Base-by-base conservation (phyloP, 2,113 vertebrate genomes). In the Seriola rivoliana region DNA sequence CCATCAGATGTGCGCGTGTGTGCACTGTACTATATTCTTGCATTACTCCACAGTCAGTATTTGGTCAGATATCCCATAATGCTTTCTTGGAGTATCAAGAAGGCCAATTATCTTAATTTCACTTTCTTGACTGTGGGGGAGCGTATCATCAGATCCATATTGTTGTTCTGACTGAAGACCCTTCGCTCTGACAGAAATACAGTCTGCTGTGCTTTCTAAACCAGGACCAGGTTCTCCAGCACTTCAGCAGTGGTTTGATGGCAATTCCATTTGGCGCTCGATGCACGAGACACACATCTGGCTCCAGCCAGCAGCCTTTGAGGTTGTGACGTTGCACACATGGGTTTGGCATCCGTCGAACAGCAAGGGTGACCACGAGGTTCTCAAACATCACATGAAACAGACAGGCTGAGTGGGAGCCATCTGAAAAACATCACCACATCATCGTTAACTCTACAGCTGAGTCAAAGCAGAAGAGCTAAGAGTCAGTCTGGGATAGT, bases 271-370 rank as follows among this genome's bases (percentile, higher is more conserved):
- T 76, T 69, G 75, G 68, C 77, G 44, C 25, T 67, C 0, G 9
- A 42, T 42, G 63, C 70, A 87, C 5, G 10, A 75, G 75, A 78
- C 78, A 83, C 85, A 84, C 68, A 72, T 88, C 67, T 81, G 74
- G 57, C 66, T 75, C 34, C 36, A 67, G 79, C 29, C 78, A 57
- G 62, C 55, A 16, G 54, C 58, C 63, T 85, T 71, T 81, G 84
- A 89, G 85, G 64, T 55, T 52, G 65, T 75, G 16, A 78, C 44
- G 25, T 66, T 19, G 62, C 64, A 50, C 65, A 62, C 59, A 83
- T 83, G 82, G 73, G 67, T 82, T 87, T 55, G 50, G 83, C 71
- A 65, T 80, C 52, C 13, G 32, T 11, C 1, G n/a, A 64, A 68
- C 34, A 59, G 68, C 67, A 42, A 4, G 19, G 52, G 11, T 44